Percentiles rank a stretch among this genome's conserved stretches.
phyloP scores from a whole-genome alignment of 2,888 invertebrate species.

The Campaea margaritaria region DNA sequence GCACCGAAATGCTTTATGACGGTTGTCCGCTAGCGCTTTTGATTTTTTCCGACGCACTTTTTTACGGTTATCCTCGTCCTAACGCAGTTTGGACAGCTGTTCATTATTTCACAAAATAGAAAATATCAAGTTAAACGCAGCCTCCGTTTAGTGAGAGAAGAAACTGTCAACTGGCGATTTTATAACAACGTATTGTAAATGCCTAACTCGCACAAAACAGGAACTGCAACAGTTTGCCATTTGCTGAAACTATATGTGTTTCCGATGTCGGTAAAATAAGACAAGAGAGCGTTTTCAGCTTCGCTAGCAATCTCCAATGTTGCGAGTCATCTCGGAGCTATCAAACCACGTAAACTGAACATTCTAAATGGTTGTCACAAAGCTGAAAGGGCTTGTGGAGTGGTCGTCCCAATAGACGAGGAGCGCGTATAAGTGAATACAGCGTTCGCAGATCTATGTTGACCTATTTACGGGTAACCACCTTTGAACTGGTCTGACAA shows the following conservation, averaged over 20 bases:
- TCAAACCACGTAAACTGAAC: conserved; percentile 51
- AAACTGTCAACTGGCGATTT: conserved; percentile 37
- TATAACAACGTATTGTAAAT: conserved; percentile 25
- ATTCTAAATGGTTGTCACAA: conserved; percentile 55
- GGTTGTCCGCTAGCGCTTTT: conserved; percentile 51
- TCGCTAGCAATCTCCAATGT: conserved; percentile 31
- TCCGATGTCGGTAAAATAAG: conserved; percentile 40
- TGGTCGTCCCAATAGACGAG: conserved; percentile 53
- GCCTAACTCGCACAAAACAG: conserved; percentile 36
- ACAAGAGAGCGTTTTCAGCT: conserved; percentile 29
- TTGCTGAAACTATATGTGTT: conserved; percentile 39
- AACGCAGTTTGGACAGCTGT: conserved; percentile 35
- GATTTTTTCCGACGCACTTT: conserved; percentile 63
- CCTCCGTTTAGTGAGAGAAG: conserved; percentile 31
- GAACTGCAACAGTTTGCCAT: conserved; percentile 42
- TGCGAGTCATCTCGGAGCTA: conserved; percentile 29
- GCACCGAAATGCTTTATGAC: conserved; percentile 64
- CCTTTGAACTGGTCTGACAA: conserved; percentile 77
- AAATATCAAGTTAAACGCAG: conserved; percentile 38
- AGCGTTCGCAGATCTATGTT: conserved; percentile 67
- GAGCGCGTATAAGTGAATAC: conserved; percentile 57
- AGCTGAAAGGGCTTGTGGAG: conserved; percentile 63
- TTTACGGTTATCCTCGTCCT: conserved; percentile 40
- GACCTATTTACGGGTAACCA: conserved; percentile 77
- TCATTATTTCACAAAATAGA: conserved; percentile 34